Evolutionary conservation across 1,140 invertebrate species (phyloP), one percentile per base, ranked within the genome.

Genomic region (Bombus picipes): DNA sequence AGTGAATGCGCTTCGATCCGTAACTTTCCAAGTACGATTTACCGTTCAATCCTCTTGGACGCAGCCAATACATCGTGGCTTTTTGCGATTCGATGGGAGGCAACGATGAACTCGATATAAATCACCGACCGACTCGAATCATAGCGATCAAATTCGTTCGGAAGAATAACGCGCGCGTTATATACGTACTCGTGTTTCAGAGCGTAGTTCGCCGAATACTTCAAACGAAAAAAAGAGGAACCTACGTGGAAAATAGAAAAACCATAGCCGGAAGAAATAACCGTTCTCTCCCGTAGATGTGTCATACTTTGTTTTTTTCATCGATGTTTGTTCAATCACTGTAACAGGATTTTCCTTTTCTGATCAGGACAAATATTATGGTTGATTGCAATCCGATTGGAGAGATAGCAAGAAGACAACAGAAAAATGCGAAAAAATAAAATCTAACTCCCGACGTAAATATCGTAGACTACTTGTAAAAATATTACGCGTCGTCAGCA

Each of bases 1-100:
- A 15, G 71, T 15, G 59, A 53, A 74, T 62, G 47, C 39, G 68
- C 41, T 78, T 65, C 87, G 66, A 77, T 88, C 81, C 76, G 74
- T 82, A 74, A 88, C 86, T 88, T 85, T 85, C 87, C 86, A 88
- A 86, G 82, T 86, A 82, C 87, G 78, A 88, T 88, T 89, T 89
- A 89, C 88, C 88, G 88, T 89, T 81, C 80, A 85, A 66, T 66
- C 72, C 71, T 34, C 47, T 53, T 25, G 43, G 13, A 43, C 28
- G 41, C 59, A 34, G n/a, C 76, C 81, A 62, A 85, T 75, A 70
- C 53, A 32, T 28, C 72, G 25, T 47, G 25, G 25, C 4, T 88
- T 88, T 88, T 88, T 88, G 86, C 81, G 75, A 65, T 39, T 47
- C 81, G 41, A 70, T 66, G 39, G 59, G 68, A 81, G 74, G 70